Evolutionary conservation across 2,888 invertebrate species (phyloP), one percentile per base, ranked within the genome.

Genomic region (Drosophila heteroneura): DNA sequence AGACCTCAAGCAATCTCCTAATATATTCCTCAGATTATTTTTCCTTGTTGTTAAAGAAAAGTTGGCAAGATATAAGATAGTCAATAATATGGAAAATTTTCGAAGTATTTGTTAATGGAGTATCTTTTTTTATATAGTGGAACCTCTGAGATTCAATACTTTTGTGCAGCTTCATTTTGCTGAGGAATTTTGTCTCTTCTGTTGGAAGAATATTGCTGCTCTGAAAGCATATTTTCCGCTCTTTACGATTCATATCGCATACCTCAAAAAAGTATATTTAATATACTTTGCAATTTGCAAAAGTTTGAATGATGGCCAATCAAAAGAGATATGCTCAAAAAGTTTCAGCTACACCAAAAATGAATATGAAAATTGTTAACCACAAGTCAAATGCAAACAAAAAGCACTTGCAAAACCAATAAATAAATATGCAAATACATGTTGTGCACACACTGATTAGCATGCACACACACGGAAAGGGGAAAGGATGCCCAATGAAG

Each of bases 401-500:
- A 47, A 47, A 47, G 9, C 74, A 77, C 65, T 75, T 67, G 74
- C 62, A 58, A 65, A 68, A 59, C 73, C 85, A 63, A 70, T 65
- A 75, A 74, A 60, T 68, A 66, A 71, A 64, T 53, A 68, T 77
- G 39, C 28, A 39, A 67, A 77, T 70, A 56, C 69, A 76, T 81
- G 56, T 53, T 53, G 44, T 49, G 39, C 56, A 49, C 37, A 51
- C 33, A 47, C 61, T 74, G 61, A 79, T 80, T 79, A 59, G 63
- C 70, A 80, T 76, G 72, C 63, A 51, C n/a, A 51, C 61, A 60
- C 67, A 68, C 67, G n/a, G 12, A 47, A 47, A 59, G 49, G 60
- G 60, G 57, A 69, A 58, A 73, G 68, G 37, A 58, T 57, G 33
- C 60, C 52, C 84, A 91, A 54, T 84, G 84, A 90, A 83, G 83